Conservation (phyloP, 2,113 vertebrate species). For the Tachycineta bicolor region DNA sequence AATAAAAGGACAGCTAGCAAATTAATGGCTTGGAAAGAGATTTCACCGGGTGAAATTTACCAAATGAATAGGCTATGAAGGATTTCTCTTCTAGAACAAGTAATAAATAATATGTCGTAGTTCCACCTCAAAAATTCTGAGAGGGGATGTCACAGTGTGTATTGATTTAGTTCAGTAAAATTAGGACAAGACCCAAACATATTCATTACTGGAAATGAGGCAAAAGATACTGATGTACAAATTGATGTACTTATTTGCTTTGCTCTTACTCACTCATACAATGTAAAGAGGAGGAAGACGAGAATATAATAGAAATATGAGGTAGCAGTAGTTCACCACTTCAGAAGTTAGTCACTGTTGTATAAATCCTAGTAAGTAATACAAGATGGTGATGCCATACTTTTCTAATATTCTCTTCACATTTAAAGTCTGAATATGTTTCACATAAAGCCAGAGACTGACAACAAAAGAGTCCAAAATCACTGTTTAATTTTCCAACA, state of each 20-base stretch:
- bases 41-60: background rate
- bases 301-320: background rate
- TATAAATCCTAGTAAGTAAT: background rate
- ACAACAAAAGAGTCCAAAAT: background rate
- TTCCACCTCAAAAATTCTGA: background rate
- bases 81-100: background rate
- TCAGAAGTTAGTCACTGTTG: background rate
- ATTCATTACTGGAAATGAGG: background rate
- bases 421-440: background rate
- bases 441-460: background rate
- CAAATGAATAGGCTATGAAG: background rate
- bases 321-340: background rate
- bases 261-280: background rate
- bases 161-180: background rate
- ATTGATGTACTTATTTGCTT: background rate
- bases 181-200: background rate
- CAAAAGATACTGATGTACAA: background rate
- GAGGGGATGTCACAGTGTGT: background rate
- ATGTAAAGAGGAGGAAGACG: background rate
- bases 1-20: background rate
- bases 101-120: background rate
- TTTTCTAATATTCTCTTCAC: background rate
- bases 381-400: background rate
- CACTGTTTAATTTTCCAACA: background rate
- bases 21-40: background rate